A percentile compares a stretch with the other conserved stretches of the same genome.
phyloP scores from a whole-genome alignment of 1,140 invertebrate species.

The Brachionus plicatilis region DNA sequence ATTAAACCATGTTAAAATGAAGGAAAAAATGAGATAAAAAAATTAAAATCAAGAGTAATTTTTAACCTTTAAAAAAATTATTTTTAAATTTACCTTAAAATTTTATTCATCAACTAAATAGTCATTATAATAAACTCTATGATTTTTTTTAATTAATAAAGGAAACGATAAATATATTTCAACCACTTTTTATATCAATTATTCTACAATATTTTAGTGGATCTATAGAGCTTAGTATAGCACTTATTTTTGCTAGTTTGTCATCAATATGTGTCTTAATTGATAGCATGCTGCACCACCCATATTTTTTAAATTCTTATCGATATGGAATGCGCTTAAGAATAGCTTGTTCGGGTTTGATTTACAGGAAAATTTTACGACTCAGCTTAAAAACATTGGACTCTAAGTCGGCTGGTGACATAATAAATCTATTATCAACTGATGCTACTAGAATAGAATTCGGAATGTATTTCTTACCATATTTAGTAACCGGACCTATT shows the following conservation, averaged over 20 bases:
- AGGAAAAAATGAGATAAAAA: too few species aligned
- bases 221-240: conserved; percentile 43
- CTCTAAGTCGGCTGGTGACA: neutral
- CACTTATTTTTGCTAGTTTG: conserved; percentile 51
- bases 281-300: conserved; percentile 68
- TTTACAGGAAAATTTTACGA: conserved; percentile 68
- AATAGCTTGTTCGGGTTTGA: conserved; percentile 69
- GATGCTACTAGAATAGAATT: conserved; percentile 23
- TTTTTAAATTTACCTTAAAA: too few species aligned
- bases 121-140: too few species aligned
- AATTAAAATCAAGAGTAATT: too few species aligned
- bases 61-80: too few species aligned
- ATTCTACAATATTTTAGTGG: conserved; percentile 51
- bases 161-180: conserved; percentile 53
- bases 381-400: neutral
- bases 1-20: too few species aligned
- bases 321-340: conserved; percentile 70
- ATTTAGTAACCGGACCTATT: conserved; percentile 27
- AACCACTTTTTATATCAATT: conserved; percentile 51
- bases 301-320: conserved; percentile 68
- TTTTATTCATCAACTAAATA: too few species aligned
- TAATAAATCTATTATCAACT: conserved; percentile 32
- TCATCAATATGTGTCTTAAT: conserved; percentile 67
- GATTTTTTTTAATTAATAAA: conserved; percentile 38
- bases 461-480: conserved; percentile 16